Evolutionary conservation across 2,113 vertebrate species (phyloP).

Genomic region (Syngnathus floridae): DNA sequence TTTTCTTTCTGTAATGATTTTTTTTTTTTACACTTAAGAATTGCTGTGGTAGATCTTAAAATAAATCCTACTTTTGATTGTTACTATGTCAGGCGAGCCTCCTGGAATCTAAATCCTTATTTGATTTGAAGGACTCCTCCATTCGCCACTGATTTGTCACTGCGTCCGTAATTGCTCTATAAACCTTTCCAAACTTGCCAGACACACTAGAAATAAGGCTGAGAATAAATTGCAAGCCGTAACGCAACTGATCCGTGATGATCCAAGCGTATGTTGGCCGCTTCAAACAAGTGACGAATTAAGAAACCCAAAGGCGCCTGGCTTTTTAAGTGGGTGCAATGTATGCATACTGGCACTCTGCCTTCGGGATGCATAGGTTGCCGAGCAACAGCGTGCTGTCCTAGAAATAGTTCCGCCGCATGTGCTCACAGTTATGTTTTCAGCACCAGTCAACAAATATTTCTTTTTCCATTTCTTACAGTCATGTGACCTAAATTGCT

Average conservation of each 20-base stretch:
- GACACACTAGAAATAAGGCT: slow-evolving; percentile 17
- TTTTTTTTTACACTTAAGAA: not conserved
- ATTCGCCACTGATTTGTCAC: slow-evolving; percentile 30
- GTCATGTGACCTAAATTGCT: slow-evolving; percentile 29
- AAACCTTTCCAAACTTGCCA: slow-evolving; percentile 12
- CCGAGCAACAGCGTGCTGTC: slow-evolving; percentile 68
- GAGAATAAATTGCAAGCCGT: not conserved
- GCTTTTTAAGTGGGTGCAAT: slow-evolving; percentile 33
- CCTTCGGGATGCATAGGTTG: slow-evolving; percentile 63
- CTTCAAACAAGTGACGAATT: slow-evolving; percentile 10
- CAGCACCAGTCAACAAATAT: not conserved
- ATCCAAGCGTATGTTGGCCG: not conserved
- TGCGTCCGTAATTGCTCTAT: slow-evolving; percentile 16
- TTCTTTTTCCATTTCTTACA: slow-evolving; percentile 18
- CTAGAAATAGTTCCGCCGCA: slow-evolving; percentile 58
- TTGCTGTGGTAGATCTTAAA: not conserved
- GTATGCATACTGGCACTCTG: slow-evolving; percentile 40
- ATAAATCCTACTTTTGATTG: too few species aligned
- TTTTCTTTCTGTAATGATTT: not conserved
- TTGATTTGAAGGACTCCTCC: slow-evolving; percentile 3
- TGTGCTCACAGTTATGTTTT: slow-evolving; percentile 39
- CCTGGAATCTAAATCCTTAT: slow-evolving; percentile 1
- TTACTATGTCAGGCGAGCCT: not conserved
- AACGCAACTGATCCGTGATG: not conserved
- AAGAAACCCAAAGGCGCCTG: slow-evolving; percentile 16